A percentile compares a stretch with the other conserved stretches of the same genome.
phyloP scores from a whole-genome alignment of 2,888 invertebrate genomes.

The Drosophila quinaria region DNA sequence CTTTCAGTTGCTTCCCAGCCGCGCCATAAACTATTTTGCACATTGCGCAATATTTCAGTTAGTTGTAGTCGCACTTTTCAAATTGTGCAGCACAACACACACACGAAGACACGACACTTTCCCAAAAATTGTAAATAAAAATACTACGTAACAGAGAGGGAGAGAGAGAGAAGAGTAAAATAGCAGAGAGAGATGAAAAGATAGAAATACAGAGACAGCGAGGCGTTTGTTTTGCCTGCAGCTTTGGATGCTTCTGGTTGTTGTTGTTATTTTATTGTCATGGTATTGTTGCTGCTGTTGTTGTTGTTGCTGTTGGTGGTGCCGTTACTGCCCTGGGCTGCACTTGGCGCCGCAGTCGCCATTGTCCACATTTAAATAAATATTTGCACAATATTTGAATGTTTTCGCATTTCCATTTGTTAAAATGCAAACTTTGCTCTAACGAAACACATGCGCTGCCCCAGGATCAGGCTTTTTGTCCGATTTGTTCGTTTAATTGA shows the following conservation, averaged over 20 bases:
- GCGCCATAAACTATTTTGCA: slow-evolving; percentile 77
- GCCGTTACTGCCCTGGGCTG: slow-evolving; percentile 36
- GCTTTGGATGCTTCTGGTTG: slow-evolving; percentile 19
- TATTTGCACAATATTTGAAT: slow-evolving; percentile 80
- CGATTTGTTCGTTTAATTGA: slow-evolving; percentile 66
- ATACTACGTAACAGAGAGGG: slow-evolving; percentile 37
- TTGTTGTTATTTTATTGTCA: slow-evolving; percentile 8
- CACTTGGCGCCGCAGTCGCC: slow-evolving; percentile 57
- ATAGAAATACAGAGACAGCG: slow-evolving; percentile 12
- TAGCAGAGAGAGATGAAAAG: slow-evolving; percentile 3
- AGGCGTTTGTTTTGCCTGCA: slow-evolving; percentile 37
- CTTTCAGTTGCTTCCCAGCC: slow-evolving; percentile 51
- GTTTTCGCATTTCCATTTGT: slow-evolving; percentile 66
- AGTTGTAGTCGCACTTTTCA: slow-evolving; percentile 73
- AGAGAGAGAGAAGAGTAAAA: neutral
- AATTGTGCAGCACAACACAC: slow-evolving; percentile 65
- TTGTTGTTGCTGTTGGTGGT: slow-evolving; percentile 11
- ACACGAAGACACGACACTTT: slow-evolving; percentile 33
- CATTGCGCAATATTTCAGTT: slow-evolving; percentile 78
- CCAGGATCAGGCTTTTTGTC: slow-evolving; percentile 16
- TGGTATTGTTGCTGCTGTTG: slow-evolving; percentile 15
- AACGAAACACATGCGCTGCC: slow-evolving; percentile 39
- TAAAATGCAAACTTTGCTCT: slow-evolving; percentile 52
- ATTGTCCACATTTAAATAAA: slow-evolving; percentile 78
- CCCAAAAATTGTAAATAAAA: slow-evolving; percentile 73